Conservation (phyloP, 1,140 invertebrate species). For the Cotesia vestalis region DNA sequence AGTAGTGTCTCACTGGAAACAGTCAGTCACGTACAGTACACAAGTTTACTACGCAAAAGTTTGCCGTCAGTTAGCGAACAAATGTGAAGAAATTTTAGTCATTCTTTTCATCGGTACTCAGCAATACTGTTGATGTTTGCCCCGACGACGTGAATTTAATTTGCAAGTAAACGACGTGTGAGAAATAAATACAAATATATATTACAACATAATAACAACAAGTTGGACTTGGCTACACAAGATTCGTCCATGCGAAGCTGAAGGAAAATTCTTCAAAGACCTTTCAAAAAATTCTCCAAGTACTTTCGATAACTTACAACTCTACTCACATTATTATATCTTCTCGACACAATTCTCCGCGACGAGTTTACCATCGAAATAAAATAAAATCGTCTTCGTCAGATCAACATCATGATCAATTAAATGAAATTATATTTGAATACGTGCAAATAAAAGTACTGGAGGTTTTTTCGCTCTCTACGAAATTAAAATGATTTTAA, state of each 20-base stretch:
- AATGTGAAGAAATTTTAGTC: too few species aligned
- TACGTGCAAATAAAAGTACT: not conserved
- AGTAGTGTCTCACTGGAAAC: constrained; percentile 5
- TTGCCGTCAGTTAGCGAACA: too few species aligned
- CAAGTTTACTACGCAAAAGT: too few species aligned
- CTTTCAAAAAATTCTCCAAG: constrained; percentile 19
- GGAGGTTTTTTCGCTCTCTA: not conserved
- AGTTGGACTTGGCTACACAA: not conserved
- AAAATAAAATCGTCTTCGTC: not conserved
- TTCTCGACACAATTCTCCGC: constrained; percentile 35
- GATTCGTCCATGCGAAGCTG: constrained; percentile 5
- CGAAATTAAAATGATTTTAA: not conserved
- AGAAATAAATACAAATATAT: not conserved
- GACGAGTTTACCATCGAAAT: constrained; percentile 21
- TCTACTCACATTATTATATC: constrained; percentile 12
- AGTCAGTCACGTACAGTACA: not conserved
- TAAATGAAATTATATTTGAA: not conserved
- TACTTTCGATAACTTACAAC: constrained; percentile 28
- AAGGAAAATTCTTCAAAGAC: constrained; percentile 9
- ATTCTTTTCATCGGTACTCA: too few species aligned
- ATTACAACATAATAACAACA: not conserved
- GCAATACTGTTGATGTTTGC: too few species aligned
- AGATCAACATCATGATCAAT: not conserved
- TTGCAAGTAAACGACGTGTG: not conserved
- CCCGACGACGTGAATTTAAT: too few species aligned